Evolutionary conservation across 2,113 vertebrate species (phyloP).

Genomic region (Chaetura pelagica): DNA sequence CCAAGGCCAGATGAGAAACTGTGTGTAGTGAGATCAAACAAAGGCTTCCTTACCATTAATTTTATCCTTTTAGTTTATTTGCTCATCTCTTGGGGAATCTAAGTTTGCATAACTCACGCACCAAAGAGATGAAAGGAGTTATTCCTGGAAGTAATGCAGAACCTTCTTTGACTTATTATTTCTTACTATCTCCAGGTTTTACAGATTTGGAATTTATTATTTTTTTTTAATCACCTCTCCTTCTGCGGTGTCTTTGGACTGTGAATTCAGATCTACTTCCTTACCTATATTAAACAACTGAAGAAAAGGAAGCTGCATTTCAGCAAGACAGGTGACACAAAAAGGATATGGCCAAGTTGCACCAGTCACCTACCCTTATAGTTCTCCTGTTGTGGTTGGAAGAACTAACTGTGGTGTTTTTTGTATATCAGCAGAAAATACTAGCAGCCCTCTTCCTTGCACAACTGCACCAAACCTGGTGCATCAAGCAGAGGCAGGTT

Average conservation of each 20-base stretch:
- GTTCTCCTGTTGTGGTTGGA: not conserved
- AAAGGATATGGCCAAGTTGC: not conserved
- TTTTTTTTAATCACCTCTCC: not conserved
- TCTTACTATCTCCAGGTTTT: not conserved
- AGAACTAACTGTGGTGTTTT: not conserved
- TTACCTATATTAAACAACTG: not conserved
- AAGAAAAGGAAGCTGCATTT: not conserved
- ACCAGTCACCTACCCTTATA: not conserved
- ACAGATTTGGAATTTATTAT: not conserved
- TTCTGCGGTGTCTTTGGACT: not conserved
- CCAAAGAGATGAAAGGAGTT: not conserved
- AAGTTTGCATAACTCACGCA: not conserved
- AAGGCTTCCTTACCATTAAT: not conserved
- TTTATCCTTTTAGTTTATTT: not conserved
- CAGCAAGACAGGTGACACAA: not conserved
- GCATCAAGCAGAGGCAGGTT: fast-evolving
- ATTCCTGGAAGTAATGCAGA: not conserved
- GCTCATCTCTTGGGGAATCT: not conserved
- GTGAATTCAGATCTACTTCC: not conserved
- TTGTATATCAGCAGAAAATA: not conserved
- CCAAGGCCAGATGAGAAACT: not conserved
- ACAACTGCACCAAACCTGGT: not conserved
- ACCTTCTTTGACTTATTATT: not conserved
- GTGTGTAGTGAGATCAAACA: not conserved
- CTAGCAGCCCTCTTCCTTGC: not conserved